phyloP scores from a whole-genome alignment of 1,140 invertebrate genomes.

The Trachymyrmex septentrionalis region DNA sequence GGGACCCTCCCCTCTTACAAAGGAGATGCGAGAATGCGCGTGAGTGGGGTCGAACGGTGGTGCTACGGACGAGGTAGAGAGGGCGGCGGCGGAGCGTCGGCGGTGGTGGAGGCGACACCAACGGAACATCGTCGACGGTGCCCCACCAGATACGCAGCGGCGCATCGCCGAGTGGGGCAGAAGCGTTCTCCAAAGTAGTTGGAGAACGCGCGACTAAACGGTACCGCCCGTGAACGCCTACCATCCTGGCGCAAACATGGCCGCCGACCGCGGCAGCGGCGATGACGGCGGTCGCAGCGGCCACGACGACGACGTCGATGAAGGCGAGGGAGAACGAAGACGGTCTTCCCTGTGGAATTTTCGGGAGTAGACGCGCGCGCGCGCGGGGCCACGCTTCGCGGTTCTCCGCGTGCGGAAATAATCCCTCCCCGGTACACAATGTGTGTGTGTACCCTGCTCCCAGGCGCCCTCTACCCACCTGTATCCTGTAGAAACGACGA shows the following conservation, averaged over 20 bases:
- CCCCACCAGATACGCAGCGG: constrained; percentile 68
- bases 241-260: constrained; percentile 86
- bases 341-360: constrained; percentile 40
- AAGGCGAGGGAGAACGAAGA: constrained; percentile 16
- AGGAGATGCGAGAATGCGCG: not conserved
- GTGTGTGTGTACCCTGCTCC: not conserved
- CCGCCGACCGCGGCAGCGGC: constrained; percentile 74
- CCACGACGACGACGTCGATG: constrained; percentile 18
- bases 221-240: constrained; percentile 83
- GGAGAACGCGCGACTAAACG: constrained; percentile 77
- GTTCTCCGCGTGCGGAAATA: not conserved
- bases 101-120: constrained; percentile 75
- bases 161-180: constrained; percentile 72
- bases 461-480: constrained; percentile 25
- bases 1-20: constrained; percentile 32
- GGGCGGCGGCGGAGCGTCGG: not conserved
- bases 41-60: constrained; percentile 29
- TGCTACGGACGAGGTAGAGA: constrained; percentile 7
- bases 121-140: constrained; percentile 77
- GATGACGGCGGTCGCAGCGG: constrained; percentile 5
- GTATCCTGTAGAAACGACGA: not conserved
- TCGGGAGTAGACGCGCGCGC: constrained; percentile 26
- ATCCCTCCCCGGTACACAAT: not conserved
- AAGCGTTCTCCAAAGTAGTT: constrained; percentile 81
- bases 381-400: not conserved